Evolutionary conservation across 2,113 vertebrate genomes (phyloP), one percentile per base, ranked within the genome.

Genomic region (Oxygymnocypris stewartii): DNA sequence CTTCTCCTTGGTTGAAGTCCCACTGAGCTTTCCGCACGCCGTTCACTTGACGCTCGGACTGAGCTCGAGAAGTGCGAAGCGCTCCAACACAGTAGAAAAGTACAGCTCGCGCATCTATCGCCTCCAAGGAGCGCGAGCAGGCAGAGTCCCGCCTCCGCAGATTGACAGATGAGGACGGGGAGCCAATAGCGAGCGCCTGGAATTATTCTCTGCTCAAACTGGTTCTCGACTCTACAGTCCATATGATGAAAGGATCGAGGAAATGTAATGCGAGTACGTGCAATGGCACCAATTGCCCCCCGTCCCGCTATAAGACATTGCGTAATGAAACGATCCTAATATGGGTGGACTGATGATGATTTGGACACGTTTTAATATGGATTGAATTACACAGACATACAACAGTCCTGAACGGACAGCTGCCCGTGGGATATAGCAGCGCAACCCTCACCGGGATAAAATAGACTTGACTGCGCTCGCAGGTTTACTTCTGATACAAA

Each of bases 21-120:
- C 81, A 84, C 88, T 69, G 59, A 85, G 88, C 75, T 85, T 84
- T 74, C 82, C 28, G 49, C 82, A 84, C 69, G 31, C 31, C 81
- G 81, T 71, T 79, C 86, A 84, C 82, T 76, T 73, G 87, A 81
- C 73, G 82, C 57, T 74, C 84, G 75, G 79, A 83, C 84, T 75
- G 65, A 88, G 83, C 75, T 75, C 54, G 44, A 79, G 80, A 73
- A 85, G 84, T 82, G 87, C 82, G 87, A 86, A 81, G 90, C 89
- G 87, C 87, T 87, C 86, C 88, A 57, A 87, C 85, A 86, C 84
- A 86, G 79, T 84, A 80, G 78, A 90, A 88, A 88, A 90, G 88
- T 89, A 84, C 87, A 61, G 88, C 77, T 89, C 90, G 82, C 77
- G 90, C 88, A 74, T 86, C 88, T 84, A 84, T 88, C 85, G 87